Evolutionary conservation across 1,140 invertebrate genomes (phyloP).

Genomic region (Papilio glaucus): DNA sequence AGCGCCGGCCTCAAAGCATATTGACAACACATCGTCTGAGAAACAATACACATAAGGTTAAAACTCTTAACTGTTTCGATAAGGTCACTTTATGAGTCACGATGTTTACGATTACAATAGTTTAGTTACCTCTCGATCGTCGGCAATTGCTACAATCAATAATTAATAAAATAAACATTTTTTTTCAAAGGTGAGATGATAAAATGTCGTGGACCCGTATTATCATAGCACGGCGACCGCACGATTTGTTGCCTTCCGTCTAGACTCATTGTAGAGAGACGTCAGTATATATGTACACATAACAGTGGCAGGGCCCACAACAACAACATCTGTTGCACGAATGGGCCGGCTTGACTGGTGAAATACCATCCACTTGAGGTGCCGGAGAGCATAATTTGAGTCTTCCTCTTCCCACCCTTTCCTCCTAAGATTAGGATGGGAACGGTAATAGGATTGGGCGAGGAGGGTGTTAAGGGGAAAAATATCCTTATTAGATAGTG

Average conservation of each 20-base stretch:
- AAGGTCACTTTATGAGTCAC: slow-evolving; percentile 41
- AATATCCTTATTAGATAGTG: too few relatives aligned
- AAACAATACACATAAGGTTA: slow-evolving; percentile 47
- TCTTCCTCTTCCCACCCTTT: too few relatives aligned
- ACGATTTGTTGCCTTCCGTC: neutral
- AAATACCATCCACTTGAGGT: neutral
- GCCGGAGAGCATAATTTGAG: too few relatives aligned
- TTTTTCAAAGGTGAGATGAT: neutral
- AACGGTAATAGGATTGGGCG: too few relatives aligned
- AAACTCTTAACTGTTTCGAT: slow-evolving; percentile 47
- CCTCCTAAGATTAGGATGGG: too few relatives aligned
- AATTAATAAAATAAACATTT: slow-evolving; percentile 12
- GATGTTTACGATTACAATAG: neutral
- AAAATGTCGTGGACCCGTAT: neutral
- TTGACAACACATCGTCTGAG: slow-evolving; percentile 40
- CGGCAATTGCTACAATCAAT: neutral
- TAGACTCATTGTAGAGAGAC: neutral
- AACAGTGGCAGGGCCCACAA: too few relatives aligned
- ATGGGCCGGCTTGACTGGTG: too few relatives aligned
- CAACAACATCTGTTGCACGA: too few relatives aligned
- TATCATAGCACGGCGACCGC: neutral
- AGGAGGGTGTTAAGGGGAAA: too few relatives aligned
- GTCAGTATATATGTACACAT: neutral
- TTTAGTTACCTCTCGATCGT: neutral
- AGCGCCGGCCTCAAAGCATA: slow-evolving; percentile 45